Base-by-base conservation (phyloP, 2,888 invertebrate genomes). In the Phlogophora meticulosa region DNA sequence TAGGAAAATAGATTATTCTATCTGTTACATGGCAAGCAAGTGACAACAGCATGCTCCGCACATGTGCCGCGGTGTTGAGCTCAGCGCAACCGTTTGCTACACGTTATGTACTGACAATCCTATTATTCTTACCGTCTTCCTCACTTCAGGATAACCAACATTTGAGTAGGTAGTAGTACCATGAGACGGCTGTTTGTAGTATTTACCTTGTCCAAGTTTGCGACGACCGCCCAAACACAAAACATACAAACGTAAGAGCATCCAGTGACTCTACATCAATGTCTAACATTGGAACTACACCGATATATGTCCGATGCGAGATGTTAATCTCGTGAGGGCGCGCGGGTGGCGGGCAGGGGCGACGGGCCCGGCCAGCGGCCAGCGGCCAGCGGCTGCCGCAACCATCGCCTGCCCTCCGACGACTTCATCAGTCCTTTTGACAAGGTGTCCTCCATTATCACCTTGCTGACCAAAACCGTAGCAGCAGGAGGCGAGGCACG, bases 391-490 rank as follows among this genome's bases (percentile, higher is more conserved):
- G 64, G 20, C 46, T 9, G 62, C 7, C 2, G 13, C 3, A 10
- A 20, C 20, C 2, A 28, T 15, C 32, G 46, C 10, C 40, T 28
- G 51, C 15, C 40, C 48, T 34, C 45, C 42, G 56, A 24, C 15
- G 24, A 43, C 57, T 43, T 9, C 38, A 45, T n/a, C 60, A 15
- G n/a, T n/a, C 55, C 28, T 5, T 1, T 11, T 13, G 36, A 42
- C 70, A 56, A 60, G 51, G 42, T 68, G 69, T 42, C n/a, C 56
- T 32, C 32, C 45, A 36, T 36, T 45, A 58, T 24, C 75, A 4
- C n/a, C 15, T 22, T 22, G 2, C 34, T 36, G 4, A 38, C n/a
- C 55, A 46, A 52, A 42, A 20, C 20, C 20, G 17, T n/a, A 42
- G n/a, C 46, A 57, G 76, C 70, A 55, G 43, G 38, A 49, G 17